These are phyloP conservation scores for Bruchidius siliquastri DNA, from an alignment of 2,888 invertebrate genomes.

Conservation along the genomic window DNA sequence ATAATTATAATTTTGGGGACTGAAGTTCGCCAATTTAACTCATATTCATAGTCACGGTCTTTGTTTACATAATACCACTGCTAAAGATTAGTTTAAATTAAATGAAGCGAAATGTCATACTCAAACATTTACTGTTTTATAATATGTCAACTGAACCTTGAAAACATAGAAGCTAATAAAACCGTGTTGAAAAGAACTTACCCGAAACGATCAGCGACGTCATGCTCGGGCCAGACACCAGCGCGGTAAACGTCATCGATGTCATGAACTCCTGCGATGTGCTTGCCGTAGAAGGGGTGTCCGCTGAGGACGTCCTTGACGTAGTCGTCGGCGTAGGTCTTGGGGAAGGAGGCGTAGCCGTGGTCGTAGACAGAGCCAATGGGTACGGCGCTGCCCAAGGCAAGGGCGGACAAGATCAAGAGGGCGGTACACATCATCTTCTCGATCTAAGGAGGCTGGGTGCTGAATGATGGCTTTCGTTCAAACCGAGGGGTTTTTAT, in stretches of 20 bases:
- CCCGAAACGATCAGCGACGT: not conserved
- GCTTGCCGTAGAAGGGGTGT: not conserved
- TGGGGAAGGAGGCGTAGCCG: not conserved
- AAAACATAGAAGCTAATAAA: no score
- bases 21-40: no score
- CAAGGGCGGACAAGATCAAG: not conserved
- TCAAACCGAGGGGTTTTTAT: not conserved
- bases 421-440: not conserved
- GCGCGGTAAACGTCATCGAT: not conserved
- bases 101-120: no score
- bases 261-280: not conserved
- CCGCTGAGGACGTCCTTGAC: not conserved
- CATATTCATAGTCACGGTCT: no score
- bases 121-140: no score
- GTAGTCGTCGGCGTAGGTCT: not conserved
- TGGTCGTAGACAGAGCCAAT: not conserved
- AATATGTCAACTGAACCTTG: no score
- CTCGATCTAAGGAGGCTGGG: not conserved
- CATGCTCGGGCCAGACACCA: not conserved
- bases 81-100: no score
- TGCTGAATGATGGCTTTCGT: not conserved
- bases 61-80: no score
- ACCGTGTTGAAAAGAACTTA: no score
- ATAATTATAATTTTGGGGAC: no score
- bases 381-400: not conserved